Percentiles rank a stretch among this genome's conserved stretches.
Evolutionary conservation across 2,797 vertebrate genomes (phyloP).

Genomic region (Thalassophryne amazonica): DNA sequence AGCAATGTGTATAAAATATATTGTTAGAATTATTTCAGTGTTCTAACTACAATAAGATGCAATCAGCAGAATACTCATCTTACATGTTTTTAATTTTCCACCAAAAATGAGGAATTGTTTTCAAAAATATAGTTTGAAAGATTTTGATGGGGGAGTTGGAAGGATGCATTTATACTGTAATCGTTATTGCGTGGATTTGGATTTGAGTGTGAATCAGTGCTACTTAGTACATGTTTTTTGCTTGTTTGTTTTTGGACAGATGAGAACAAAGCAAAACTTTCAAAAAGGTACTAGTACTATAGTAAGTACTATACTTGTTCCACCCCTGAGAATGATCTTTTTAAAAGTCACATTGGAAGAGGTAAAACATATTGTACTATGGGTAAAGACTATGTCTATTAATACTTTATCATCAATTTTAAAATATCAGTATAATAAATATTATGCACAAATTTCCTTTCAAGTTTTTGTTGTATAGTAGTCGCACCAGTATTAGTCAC

Average conservation of each 20-base stretch:
- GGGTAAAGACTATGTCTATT: slow-evolving; percentile 7
- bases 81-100: too few relatives aligned
- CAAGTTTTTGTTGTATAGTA: too few relatives aligned
- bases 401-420: slow-evolving; percentile 40
- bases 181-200: background rate
- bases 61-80: too few relatives aligned
- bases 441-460: background rate
- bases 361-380: background rate
- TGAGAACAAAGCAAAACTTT: slow-evolving; percentile 4
- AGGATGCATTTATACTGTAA: background rate
- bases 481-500: too few relatives aligned
- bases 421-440: slow-evolving; percentile 1
- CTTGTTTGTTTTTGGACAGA: background rate
- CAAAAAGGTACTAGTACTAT: background rate
- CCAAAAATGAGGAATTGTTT: too few relatives aligned
- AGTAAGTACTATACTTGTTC: slow-evolving; percentile 15
- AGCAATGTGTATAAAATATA: too few relatives aligned
- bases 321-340: slow-evolving; percentile 42
- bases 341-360: slow-evolving; percentile 23
- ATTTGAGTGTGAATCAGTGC: slow-evolving; percentile 1
- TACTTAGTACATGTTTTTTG: background rate
- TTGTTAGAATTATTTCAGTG: too few relatives aligned
- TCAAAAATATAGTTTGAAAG: too few relatives aligned
- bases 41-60: too few relatives aligned
- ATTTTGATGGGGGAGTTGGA: background rate